These are phyloP conservation scores for Antennarius maculatus DNA, from an alignment of 2,797 vertebrate genomes.

Conservation along the genomic window DNA sequence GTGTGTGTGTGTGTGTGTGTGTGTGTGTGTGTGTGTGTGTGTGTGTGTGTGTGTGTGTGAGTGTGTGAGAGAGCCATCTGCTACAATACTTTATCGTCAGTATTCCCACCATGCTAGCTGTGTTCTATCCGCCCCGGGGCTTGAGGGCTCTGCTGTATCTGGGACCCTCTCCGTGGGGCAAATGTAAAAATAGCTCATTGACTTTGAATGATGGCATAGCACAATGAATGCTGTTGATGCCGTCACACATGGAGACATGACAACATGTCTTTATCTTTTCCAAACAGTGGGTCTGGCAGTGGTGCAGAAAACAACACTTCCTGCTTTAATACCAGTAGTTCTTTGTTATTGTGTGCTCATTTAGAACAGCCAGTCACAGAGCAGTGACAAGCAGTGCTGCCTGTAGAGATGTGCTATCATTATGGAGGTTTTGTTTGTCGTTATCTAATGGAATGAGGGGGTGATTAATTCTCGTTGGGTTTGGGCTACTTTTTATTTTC, in stretches of 20 bases:
- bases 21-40: slow-evolving; percentile 20
- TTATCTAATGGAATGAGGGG: slow-evolving; percentile 26
- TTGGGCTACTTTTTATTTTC: slow-evolving; percentile 20
- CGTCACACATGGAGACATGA: slow-evolving; percentile 13
- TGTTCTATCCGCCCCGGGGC: slow-evolving; percentile 47
- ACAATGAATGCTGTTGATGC: slow-evolving; percentile 21
- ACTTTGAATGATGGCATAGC: slow-evolving; percentile 46
- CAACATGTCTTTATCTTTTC: slow-evolving; percentile 1
- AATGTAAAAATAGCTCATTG: slow-evolving; percentile 71
- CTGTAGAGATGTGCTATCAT: slow-evolving; percentile 1
- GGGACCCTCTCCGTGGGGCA: slow-evolving; percentile 68
- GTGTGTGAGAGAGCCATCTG: slow-evolving; percentile 53
- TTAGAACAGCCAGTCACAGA: slow-evolving; percentile 5
- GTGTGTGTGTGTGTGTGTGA: slow-evolving; percentile 22
- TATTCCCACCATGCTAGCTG: slow-evolving; percentile 30
- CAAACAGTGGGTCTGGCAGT: background rate
- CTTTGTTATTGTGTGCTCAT: slow-evolving; percentile 4
- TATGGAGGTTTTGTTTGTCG: slow-evolving; percentile 34
- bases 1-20: slow-evolving; percentile 20
- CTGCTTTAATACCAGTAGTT: background rate
- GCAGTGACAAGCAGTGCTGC: slow-evolving; percentile 17
- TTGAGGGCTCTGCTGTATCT: slow-evolving; percentile 51
- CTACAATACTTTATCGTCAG: slow-evolving; percentile 16
- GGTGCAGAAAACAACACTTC: background rate
- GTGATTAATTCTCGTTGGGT: slow-evolving; percentile 11